A percentile compares a stretch with the other conserved stretches of the same genome.
phyloP scores from a whole-genome alignment of 1,140 invertebrate genomes.

The Pseudomyrmex gracilis region DNA sequence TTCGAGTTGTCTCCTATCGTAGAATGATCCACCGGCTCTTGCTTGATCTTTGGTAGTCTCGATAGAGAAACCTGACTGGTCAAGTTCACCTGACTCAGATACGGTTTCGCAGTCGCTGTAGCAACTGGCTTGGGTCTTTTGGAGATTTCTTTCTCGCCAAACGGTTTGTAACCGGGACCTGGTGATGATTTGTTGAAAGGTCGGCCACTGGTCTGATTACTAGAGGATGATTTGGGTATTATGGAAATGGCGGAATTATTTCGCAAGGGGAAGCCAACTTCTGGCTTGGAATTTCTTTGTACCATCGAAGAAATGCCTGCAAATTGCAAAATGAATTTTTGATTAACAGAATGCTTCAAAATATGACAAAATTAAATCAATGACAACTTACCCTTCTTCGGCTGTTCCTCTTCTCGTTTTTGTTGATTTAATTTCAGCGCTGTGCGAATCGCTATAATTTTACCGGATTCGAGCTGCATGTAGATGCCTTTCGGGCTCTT shows the following conservation, averaged over 20 bases:
- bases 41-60: conserved; percentile 79
- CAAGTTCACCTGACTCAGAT: conserved; percentile 78
- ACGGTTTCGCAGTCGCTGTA: conserved; percentile 80
- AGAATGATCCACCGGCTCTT: conserved; percentile 78
- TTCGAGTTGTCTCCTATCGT: conserved; percentile 84
- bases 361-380: not conserved
- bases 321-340: conserved; percentile 32
- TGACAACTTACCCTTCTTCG: conserved; percentile 84
- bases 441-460: conserved; percentile 97
- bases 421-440: conserved; percentile 90
- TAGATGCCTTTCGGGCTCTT: conserved; percentile 98
- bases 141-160: conserved; percentile 78
- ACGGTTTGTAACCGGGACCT: conserved; percentile 80
- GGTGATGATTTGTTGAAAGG: conserved; percentile 77
- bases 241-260: conserved; percentile 90
- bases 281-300: conserved; percentile 85
- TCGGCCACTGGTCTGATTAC: conserved; percentile 75
- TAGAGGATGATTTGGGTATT: conserved; percentile 86
- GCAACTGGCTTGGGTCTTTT: conserved; percentile 82
- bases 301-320: conserved; percentile 84
- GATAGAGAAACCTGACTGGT: conserved; percentile 82
- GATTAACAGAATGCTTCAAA: not conserved
- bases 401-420: conserved; percentile 85
- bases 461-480: conserved; percentile 97
- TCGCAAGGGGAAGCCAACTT: conserved; percentile 86